Conservation (phyloP, 1,140 invertebrate genomes). For the Stegodyphus dumicola region DNA sequence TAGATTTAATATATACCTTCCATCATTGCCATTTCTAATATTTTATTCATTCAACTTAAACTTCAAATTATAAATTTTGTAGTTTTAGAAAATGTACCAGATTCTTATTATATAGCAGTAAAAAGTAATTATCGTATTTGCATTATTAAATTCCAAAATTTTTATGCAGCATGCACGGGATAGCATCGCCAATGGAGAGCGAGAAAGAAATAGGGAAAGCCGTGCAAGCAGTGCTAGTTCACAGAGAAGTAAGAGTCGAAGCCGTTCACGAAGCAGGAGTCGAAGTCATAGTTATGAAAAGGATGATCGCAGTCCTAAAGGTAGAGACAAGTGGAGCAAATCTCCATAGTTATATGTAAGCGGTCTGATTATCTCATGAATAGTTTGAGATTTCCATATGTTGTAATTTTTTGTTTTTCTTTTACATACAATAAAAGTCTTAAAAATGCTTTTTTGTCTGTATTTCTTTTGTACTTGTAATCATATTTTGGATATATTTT, state of each 20-base stretch:
- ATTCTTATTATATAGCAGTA: too few species aligned
- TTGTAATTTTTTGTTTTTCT: neutral
- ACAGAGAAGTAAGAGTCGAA: constrained; percentile 21
- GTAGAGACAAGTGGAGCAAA: constrained; percentile 39
- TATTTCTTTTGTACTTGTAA: too few species aligned
- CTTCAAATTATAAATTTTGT: too few species aligned
- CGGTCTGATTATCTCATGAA: neutral
- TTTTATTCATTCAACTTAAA: too few species aligned
- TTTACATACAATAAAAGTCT: neutral
- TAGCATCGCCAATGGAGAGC: constrained; percentile 20
- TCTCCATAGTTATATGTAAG: constrained; percentile 15
- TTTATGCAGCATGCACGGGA: constrained; percentile 4
- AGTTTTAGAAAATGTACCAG: too few species aligned
- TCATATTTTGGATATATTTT: too few species aligned
- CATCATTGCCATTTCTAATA: too few species aligned
- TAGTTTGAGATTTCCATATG: neutral
- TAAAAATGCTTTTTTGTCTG: too few species aligned
- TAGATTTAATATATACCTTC: too few species aligned
- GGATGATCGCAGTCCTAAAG: neutral
- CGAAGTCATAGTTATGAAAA: constrained; percentile 21
- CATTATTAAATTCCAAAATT: neutral
- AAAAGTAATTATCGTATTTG: too few species aligned
- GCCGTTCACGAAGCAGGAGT: constrained; percentile 2
- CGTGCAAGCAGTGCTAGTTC: constrained; percentile 14
- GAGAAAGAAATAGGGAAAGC: constrained; percentile 3